Base-by-base conservation (phyloP, 2,888 invertebrate genomes). In the Caradrina kadenii region DNA sequence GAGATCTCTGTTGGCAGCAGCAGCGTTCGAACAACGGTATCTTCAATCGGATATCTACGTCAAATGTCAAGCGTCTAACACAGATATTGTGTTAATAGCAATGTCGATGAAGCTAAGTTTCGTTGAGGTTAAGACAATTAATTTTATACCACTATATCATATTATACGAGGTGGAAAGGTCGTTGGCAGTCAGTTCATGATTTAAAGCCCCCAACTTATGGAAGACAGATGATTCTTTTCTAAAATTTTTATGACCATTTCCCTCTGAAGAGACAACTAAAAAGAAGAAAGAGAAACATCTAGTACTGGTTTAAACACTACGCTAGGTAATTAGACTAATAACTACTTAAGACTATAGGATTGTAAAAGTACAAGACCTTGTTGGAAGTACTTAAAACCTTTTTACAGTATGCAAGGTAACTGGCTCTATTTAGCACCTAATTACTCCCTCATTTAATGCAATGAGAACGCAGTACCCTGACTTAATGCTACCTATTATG, bases 31-130 rank as follows among this genome's bases (percentile, higher is more conserved):
- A 13, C 42, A 53, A 22, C 1, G 50, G n/a, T 74, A 59, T 59
- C 79, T 77, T 50, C 19, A 58, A 73, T 53, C 72, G 79, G 79
- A 72, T 63, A 2, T 31, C 53, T 13, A 74, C 73, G 45, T 63
- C 78, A 63, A 63, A 78, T 59, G 62, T 21, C 73, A 72, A 71
- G 11, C 58, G 61, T 31, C 52, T 17, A 31, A n/a, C 19, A 21
- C 39, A 35, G 50, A 39, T 61, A 58, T 53, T 71, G 56, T 49
- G 15, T 35, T 22, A 35, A 58, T 56, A 35, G 22, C 61, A 42
- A 45, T 4, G 22, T 54, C 58, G 42, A 50, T 42, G 62, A 54
- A n/a, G n/a, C n/a, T n/a, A 55, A 58, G 76, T n/a, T 48, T 19
- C 45, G 39, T 21, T 45, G 15, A 76, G 45, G 19, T 56, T 60